Percentiles rank a stretch among this genome's conserved stretches.
Conservation (phyloP, 1,140 invertebrate genomes). For the Drosophila erecta region DNA sequence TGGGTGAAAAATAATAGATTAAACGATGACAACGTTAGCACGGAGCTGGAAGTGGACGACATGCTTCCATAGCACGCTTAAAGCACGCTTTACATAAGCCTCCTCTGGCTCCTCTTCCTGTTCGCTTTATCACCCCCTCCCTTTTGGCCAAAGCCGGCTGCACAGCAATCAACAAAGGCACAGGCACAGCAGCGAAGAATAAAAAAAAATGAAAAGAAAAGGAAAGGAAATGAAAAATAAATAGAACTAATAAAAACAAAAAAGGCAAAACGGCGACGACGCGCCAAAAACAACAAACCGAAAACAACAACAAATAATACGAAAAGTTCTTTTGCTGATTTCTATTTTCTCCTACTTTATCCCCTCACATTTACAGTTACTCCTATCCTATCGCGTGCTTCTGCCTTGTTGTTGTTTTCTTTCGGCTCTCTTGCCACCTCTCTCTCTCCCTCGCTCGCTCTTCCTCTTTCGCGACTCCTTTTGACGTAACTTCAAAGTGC, state of each 20-base stretch:
- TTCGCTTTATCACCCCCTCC: conserved; percentile 16
- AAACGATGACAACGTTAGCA: conserved; percentile 84
- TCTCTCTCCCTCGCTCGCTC: not conserved
- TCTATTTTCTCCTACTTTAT: conserved; percentile 8
- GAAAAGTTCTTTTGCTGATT: conserved; percentile 24
- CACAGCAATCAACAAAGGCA: conserved; percentile 31
- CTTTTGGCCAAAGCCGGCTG: conserved; percentile 42
- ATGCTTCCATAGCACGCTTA: conserved; percentile 84
- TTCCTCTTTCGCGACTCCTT: conserved; percentile 40
- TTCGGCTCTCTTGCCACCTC: conserved; percentile 10
- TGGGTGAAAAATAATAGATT: conserved; percentile 84
- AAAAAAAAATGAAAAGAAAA: not conserved
- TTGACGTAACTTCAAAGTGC: conserved; percentile 72
- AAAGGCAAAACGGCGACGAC: conserved; percentile 23
- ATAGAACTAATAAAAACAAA: conserved; percentile 19
- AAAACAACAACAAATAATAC: conserved; percentile 29
- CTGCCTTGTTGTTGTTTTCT: conserved; percentile 37
- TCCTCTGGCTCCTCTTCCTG: conserved; percentile 2
- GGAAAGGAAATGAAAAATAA: too few relatives aligned
- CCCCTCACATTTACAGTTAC: conserved; percentile 39
- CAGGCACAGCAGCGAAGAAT: not conserved
- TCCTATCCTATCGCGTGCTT: conserved; percentile 42
- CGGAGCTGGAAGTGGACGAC: conserved; percentile 83
- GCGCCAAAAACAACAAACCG: conserved; percentile 49
- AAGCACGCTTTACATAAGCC: conserved; percentile 81